A percentile compares a stretch with the other conserved stretches of the same genome.
phyloP scores from a whole-genome alignment of 2,113 vertebrate species.

The Andinoacara biseriatus region DNA sequence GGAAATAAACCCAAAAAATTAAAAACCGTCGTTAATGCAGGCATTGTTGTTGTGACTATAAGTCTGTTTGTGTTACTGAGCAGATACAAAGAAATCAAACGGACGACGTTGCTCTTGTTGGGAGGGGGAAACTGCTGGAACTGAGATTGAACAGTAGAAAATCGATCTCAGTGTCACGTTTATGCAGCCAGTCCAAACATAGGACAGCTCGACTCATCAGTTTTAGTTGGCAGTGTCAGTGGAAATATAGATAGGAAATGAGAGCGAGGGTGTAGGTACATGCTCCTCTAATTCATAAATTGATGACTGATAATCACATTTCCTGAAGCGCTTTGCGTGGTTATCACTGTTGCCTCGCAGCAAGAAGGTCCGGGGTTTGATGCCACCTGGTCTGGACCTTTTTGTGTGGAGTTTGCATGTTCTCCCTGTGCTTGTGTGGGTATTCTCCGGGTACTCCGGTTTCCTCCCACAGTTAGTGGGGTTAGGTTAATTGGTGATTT shows the following conservation, averaged over 20 bases:
- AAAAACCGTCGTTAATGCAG: background rate
- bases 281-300: background rate
- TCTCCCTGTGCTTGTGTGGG: no score
- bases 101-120: background rate
- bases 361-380: no score
- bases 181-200: background rate
- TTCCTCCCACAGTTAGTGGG: no score
- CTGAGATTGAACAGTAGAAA: background rate
- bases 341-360: no score
- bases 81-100: conserved; percentile 25
- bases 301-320: background rate
- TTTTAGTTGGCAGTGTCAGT: background rate
- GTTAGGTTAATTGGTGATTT: no score
- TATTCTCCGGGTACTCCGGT: no score
- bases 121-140: background rate
- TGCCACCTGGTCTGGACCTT: no score
- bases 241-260: background rate
- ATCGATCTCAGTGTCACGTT: background rate
- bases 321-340: background rate
- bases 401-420: no score
- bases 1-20: background rate
- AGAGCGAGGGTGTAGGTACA: background rate
- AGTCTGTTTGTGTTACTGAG: conserved; percentile 33
- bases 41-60: conserved; percentile 14
- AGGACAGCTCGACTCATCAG: background rate